Evolutionary conservation across 2,888 invertebrate genomes (phyloP).

Genomic region (Cephus spinipes): DNA sequence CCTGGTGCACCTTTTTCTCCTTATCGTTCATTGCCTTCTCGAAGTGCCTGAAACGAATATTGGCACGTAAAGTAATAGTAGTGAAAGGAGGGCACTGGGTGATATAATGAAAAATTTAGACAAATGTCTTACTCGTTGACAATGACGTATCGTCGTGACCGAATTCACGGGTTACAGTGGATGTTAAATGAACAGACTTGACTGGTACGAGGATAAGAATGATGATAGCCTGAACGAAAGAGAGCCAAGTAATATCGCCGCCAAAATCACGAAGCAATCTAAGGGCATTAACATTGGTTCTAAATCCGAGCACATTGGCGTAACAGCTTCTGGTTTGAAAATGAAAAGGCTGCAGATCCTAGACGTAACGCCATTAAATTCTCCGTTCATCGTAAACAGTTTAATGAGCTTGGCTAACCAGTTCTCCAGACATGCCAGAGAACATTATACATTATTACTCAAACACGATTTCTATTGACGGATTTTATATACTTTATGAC

Average conservation of each 20-base stretch:
- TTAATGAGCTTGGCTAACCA: background rate
- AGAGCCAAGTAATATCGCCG: slow-evolving; percentile 56
- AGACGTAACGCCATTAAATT: background rate
- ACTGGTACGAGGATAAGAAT: background rate
- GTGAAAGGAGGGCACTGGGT: background rate
- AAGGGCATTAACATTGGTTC: slow-evolving; percentile 63
- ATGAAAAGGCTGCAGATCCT: background rate
- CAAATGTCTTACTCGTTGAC: background rate
- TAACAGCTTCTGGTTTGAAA: background rate
- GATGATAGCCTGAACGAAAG: background rate
- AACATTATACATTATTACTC: background rate
- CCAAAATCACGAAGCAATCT: slow-evolving; percentile 40
- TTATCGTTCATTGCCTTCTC: background rate
- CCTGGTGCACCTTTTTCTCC: background rate
- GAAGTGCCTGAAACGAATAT: background rate
- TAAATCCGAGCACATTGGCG: slow-evolving; percentile 50
- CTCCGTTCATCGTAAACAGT: background rate
- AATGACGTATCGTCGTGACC: background rate
- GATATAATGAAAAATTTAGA: background rate
- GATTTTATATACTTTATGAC: background rate
- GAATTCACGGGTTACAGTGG: background rate
- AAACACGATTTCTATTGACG: background rate
- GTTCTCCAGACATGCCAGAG: background rate
- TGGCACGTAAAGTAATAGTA: background rate
- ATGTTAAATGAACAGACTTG: background rate